Conservation (phyloP, 2,888 invertebrate species). For the Hyles lineata region DNA sequence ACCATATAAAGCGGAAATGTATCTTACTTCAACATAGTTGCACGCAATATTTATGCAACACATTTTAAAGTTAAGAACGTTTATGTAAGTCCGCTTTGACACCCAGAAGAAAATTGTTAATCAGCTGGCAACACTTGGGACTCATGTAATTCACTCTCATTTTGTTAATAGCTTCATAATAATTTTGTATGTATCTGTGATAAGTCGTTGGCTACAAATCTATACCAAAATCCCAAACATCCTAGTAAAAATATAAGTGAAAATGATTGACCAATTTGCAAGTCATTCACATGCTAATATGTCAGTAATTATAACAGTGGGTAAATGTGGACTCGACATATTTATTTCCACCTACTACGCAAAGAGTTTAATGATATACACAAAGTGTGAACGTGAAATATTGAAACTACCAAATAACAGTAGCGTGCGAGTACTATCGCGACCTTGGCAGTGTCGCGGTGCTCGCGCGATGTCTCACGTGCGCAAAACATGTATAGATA, state of each 20-base stretch:
- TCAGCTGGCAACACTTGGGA: constrained; percentile 6
- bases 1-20: background rate
- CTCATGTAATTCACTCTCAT: background rate
- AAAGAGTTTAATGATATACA: background rate
- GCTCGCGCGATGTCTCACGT: constrained; percentile 40
- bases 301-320: background rate
- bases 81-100: background rate
- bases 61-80: background rate
- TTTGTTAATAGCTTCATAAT: background rate
- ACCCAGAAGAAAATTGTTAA: background rate
- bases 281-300: background rate
- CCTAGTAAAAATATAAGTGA: background rate
- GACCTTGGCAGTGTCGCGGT: constrained; percentile 35
- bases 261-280: background rate
- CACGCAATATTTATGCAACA: background rate
- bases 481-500: constrained; percentile 30
- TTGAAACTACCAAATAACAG: background rate
- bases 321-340: background rate
- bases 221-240: background rate
- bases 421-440: background rate
- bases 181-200: background rate
- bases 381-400: background rate
- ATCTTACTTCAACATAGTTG: background rate
- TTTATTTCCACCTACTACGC: background rate
- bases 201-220: background rate